A percentile compares a stretch with the other conserved stretches of the same genome.
Evolutionary conservation across 2,888 invertebrate species (phyloP).

Genomic region (Caenorhabditis auriculariae): DNA sequence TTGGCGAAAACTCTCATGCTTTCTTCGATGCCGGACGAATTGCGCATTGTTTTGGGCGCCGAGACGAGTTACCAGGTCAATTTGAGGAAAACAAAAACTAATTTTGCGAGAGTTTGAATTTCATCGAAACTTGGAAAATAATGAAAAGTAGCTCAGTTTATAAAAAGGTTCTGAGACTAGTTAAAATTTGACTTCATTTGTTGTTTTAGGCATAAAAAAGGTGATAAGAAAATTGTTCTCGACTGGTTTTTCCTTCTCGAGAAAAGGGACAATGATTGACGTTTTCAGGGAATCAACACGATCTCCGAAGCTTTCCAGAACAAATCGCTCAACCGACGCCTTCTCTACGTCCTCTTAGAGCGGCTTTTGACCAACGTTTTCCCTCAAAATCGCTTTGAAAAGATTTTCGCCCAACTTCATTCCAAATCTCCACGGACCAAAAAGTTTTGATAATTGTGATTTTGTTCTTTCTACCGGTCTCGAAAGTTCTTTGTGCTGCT

Average conservation of each 20-base stretch:
- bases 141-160: too few species aligned
- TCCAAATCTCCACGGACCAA: slow-evolving; percentile 60
- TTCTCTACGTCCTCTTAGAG: slow-evolving; percentile 82
- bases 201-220: neutral
- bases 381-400: slow-evolving; percentile 60
- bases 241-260: slow-evolving; percentile 10
- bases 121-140: too few species aligned
- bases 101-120: neutral
- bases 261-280: neutral
- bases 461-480: too few species aligned
- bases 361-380: slow-evolving; percentile 69
- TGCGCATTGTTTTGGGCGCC: slow-evolving; percentile 84
- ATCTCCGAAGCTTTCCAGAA: slow-evolving; percentile 87
- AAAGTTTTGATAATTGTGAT: slow-evolving; percentile 17
- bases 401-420: slow-evolving; percentile 59
- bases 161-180: too few species aligned
- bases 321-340: slow-evolving; percentile 79
- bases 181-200: neutral
- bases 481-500: too few species aligned
- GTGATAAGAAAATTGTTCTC: neutral
- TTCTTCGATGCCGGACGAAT: slow-evolving; percentile 83
- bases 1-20: slow-evolving; percentile 83
- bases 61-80: slow-evolving; percentile 50
- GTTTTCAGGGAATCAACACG: slow-evolving; percentile 78
- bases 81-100: neutral